Conservation (phyloP, 35 echinoderm and acorn worm genomes). For the Ophiothrix spiculata region DNA sequence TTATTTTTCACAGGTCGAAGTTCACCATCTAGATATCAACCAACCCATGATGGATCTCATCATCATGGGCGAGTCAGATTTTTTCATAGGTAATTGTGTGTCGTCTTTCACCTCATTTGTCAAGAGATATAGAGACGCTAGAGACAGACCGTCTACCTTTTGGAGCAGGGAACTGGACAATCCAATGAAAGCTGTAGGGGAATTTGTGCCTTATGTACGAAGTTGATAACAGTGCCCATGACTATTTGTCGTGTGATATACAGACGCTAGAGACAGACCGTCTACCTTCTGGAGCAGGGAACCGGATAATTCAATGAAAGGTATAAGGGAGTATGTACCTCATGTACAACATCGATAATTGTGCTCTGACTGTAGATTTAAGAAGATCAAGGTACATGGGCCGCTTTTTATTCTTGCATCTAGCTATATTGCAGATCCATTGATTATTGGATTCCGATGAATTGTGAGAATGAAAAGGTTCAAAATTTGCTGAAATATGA, state of each 20-base stretch:
- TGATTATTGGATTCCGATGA: no score
- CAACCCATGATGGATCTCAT: constrained; percentile 75
- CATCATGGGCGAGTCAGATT: constrained; percentile 81
- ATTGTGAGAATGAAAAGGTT: no score
- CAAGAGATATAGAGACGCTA: constrained; percentile 71
- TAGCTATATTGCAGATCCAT: no score
- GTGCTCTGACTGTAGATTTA: no score
- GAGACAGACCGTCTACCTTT: constrained; percentile 59
- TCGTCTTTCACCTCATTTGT: constrained; percentile 96
- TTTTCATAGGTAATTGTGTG: constrained; percentile 96
- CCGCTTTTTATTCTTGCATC: no score
- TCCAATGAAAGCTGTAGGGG: background rate
- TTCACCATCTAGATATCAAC: constrained; percentile 75
- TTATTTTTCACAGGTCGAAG: constrained; percentile 62
- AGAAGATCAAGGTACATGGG: no score
- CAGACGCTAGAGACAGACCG: constrained; percentile 58
- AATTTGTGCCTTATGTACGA: background rate
- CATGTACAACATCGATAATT: no score
- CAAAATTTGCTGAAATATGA: no score
- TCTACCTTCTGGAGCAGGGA: constrained; percentile 52
- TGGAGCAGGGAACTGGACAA: constrained; percentile 26
- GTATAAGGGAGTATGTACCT: background rate
- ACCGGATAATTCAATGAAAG: background rate
- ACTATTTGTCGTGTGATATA: constrained; percentile 30
- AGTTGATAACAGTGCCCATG: background rate